Percentiles rank a stretch among this genome's conserved stretches.
Conservation (phyloP, 2,888 invertebrate genomes). For the Andrena flavipes region DNA sequence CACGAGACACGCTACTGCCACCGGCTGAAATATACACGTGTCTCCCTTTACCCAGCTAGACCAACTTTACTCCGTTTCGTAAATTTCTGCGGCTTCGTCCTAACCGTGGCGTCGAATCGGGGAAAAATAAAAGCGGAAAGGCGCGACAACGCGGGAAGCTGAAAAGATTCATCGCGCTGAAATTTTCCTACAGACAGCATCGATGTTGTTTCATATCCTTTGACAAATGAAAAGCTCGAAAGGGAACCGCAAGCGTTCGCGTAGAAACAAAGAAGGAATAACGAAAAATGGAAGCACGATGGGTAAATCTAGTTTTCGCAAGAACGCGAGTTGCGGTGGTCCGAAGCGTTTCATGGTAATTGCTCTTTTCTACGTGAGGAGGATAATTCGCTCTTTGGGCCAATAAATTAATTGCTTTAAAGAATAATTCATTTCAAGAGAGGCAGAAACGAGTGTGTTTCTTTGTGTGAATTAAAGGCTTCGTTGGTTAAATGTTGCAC, state of each 20-base stretch:
- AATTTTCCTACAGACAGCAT: background rate
- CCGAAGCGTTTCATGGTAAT: background rate
- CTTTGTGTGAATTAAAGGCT: background rate
- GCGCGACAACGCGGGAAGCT: background rate
- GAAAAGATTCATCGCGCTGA: background rate
- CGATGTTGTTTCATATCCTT: no score
- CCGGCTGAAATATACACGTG: constrained; percentile 51
- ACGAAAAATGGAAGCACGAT: background rate
- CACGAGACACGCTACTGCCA: constrained; percentile 47
- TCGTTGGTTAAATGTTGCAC: constrained; percentile 6
- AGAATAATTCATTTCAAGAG: constrained; percentile 6
- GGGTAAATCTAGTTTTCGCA: no score
- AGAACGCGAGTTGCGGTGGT: background rate
- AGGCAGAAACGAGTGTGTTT: background rate
- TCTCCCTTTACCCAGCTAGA: constrained; percentile 20
- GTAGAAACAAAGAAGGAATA: background rate
- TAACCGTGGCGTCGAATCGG: background rate
- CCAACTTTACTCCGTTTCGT: background rate
- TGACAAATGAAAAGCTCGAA: no score
- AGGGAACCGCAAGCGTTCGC: no score
- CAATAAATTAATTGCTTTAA: background rate
- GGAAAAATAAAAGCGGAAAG: background rate
- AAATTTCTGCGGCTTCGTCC: background rate
- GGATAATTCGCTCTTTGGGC: background rate
- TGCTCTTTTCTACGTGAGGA: background rate